phyloP scores from a whole-genome alignment of 2,888 invertebrate species.

The Idaea aversata region DNA sequence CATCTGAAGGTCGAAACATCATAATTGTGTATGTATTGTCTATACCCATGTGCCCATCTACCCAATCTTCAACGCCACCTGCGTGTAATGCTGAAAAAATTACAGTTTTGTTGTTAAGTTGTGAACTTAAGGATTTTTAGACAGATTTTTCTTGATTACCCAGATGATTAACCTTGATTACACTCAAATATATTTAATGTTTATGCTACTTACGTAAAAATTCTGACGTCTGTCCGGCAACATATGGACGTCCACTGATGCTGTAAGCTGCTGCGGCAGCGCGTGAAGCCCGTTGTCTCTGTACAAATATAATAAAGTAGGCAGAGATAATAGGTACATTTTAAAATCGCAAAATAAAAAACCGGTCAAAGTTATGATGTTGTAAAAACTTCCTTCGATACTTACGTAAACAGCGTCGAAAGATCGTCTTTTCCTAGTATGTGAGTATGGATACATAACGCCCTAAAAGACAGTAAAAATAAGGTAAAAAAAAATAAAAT shows the following conservation, averaged over 20 bases:
- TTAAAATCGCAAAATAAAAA: slow-evolving; percentile 2
- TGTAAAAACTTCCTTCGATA: slow-evolving; percentile 18
- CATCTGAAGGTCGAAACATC: slow-evolving; percentile 63
- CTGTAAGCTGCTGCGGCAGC: slow-evolving; percentile 64
- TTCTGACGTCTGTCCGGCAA: slow-evolving; percentile 69
- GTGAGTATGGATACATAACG: slow-evolving; percentile 73
- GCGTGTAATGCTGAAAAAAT: slow-evolving; percentile 63
- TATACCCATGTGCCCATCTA: slow-evolving; percentile 68
- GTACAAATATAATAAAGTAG: slow-evolving; percentile 8
- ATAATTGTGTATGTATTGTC: slow-evolving; percentile 71
- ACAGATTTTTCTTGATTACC: slow-evolving; percentile 5
- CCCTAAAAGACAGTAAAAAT: slow-evolving; percentile 47
- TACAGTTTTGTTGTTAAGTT: too few relatives aligned
- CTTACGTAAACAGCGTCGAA: slow-evolving; percentile 65
- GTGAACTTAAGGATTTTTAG: too few relatives aligned
- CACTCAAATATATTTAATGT: too few relatives aligned
- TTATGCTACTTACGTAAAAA: slow-evolving; percentile 54
- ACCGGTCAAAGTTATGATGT: background rate
- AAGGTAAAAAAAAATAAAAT: slow-evolving; percentile 1
- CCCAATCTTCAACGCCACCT: slow-evolving; percentile 74
- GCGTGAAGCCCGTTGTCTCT: slow-evolving; percentile 61
- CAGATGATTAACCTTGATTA: too few relatives aligned
- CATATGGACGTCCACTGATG: slow-evolving; percentile 61
- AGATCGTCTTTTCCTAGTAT: slow-evolving; percentile 62
- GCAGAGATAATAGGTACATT: background rate